Evolutionary conservation across 1,140 invertebrate species (phyloP), one percentile per base, ranked within the genome.

Genomic region (Arion vulgaris): DNA sequence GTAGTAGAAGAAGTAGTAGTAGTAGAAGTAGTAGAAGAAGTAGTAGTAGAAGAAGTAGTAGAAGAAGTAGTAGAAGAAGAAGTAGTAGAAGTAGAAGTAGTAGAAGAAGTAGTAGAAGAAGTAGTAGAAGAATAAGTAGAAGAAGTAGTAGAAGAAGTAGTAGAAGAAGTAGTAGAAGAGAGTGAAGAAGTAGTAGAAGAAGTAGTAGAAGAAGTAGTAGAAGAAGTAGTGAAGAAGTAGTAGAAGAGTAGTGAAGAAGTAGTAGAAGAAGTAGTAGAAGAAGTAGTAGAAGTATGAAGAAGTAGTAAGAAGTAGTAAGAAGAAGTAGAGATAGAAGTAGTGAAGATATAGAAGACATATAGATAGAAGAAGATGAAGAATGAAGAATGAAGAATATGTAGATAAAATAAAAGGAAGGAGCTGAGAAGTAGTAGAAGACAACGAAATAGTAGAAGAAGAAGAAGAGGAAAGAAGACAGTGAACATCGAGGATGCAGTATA

Each of bases 1-100:
- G 45, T 49, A 49, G 45, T 49, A 49, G 45, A 49, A 49, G 45
- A 49, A 49, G 45, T 49, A 49, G 45, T 49, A 49, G 45, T 11
- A 49, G 45, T 49, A 49, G 45, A 11, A 62, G 57, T 23, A 62
- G 57, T 23, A 62, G 57, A 23, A 51, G 73, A 45, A 51, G 49
- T 28, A 75, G 73, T 17, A 51, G 39, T 26, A 75, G 73, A 23
- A 51, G 26, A 34, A 75, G 39, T n/a, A 32, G n/a, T 9, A 75
- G 73, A 45, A 51, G 39, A 34, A 75, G 73, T 9, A 51, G 39
- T 26, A 75, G 73, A 75, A 51, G 49, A 51, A 75, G 73, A 45
- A 51, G 39, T 15, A n/a, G 57, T 15, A n/a, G 57, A 62, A n/a
- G n/a, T n/a, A n/a, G n/a, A n/a, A n/a, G n/a, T n/a, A n/a, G n/a